Base-by-base conservation (phyloP, 2,113 vertebrate genomes). In the Polyodon spathula region DNA sequence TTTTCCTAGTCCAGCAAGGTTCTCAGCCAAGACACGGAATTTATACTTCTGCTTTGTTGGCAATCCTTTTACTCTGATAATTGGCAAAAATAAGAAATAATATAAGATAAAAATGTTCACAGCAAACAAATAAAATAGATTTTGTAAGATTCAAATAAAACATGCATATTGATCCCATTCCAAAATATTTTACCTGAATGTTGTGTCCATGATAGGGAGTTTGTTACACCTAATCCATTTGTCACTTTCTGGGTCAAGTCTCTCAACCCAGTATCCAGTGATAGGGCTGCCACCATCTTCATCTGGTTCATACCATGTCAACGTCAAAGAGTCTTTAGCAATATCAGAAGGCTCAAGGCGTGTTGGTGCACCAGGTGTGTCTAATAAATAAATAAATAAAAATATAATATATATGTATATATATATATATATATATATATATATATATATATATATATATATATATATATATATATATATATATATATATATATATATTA, bases 181-280 rank as follows among this genome's bases (percentile, higher is more conserved):
- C 54, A 16, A 11, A 8, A 56, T 10, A 51, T 48, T 68, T 66
- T 81, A 98, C 96, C 93, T 95, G 73, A 88, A 94, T 50, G 88
- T 89, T 5, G 92, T 82, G 53, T 99, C 96, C 69, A 86, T 97
- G 62, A 97, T 64, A 50, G 95, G 93, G 60, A 94, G 83, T 75
- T 99, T 99, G 82, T 99, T 94, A 83, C 96, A 98, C 79, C 84
- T 86, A 66, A 97, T 83, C 96, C 96, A 99, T 78, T 98, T 99
- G 69, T 95, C 93, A 11, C 71, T 89, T 58, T 95, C 94, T 62
- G 89, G 93, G 71, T 99, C 96, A 4, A 90, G 89, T 86, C 86
- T 92, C 81, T 99, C 96, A 17, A 99, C 73, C 94, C 94, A 99
- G 65, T 97, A 99, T 57, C 96, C 95, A 58, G 89, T 95, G 76